Conservation (phyloP, 37 sponge, comb jelly and placozoan genomes). For the Beroe forskalii region DNA sequence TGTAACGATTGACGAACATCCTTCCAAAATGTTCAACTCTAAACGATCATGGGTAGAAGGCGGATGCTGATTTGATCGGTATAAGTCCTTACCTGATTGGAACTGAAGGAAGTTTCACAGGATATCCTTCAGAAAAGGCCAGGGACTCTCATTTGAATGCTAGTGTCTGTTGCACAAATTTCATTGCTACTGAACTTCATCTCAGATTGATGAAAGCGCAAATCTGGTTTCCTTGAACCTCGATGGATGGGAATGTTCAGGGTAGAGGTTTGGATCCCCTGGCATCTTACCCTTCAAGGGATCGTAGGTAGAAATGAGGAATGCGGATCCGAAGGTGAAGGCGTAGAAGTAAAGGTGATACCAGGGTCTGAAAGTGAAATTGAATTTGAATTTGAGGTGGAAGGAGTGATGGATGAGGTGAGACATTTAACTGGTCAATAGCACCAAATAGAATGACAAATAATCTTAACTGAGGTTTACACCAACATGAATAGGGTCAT, state of each 20-base stretch:
- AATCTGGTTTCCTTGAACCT: slow-evolving; percentile 17
- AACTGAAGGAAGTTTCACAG: too few species aligned
- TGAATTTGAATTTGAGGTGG: neutral
- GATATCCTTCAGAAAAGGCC: too few species aligned
- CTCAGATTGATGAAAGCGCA: neutral
- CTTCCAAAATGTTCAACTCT: too few species aligned
- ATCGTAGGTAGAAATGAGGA: slow-evolving; percentile 26
- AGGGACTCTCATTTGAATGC: too few species aligned
- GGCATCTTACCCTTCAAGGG: slow-evolving; percentile 20
- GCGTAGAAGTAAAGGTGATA: neutral
- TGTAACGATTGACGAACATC: too few species aligned
- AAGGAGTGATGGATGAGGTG: neutral
- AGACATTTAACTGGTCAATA: too few species aligned
- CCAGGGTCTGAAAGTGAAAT: neutral
- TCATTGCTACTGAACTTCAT: too few species aligned
- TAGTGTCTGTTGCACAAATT: too few species aligned
- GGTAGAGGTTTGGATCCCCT: slow-evolving; percentile 37
- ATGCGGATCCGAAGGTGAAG: neutral
- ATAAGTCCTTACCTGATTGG: too few species aligned
- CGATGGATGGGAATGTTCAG: slow-evolving; percentile 30
- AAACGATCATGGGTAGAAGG: too few species aligned
- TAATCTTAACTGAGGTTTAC: neutral
- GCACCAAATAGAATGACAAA: neutral
- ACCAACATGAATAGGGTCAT: too few species aligned
- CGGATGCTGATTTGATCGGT: too few species aligned